phyloP scores from a whole-genome alignment of 2,113 vertebrate genomes.

The Erythrocercus mccallii region DNA sequence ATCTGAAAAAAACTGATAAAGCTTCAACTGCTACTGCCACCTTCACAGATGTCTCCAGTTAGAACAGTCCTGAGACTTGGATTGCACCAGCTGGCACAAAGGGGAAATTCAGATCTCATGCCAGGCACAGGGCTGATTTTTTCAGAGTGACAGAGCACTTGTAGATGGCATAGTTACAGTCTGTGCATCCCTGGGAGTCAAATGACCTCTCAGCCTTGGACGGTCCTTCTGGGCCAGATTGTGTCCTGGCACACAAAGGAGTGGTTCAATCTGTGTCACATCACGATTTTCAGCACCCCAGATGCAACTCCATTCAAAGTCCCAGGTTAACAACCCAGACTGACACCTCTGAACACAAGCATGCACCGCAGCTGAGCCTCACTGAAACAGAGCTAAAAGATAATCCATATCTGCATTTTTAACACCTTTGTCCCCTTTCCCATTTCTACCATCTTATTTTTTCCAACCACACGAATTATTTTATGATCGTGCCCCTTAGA shows the following conservation, averaged over 20 bases:
- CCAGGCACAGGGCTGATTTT: neutral
- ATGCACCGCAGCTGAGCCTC: neutral
- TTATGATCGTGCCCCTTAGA: neutral
- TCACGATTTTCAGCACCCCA: neutral
- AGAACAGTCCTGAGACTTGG: neutral
- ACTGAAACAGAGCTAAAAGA: neutral
- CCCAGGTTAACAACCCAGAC: neutral
- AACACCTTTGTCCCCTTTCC: neutral
- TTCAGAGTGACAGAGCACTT: slow-evolving; percentile 1
- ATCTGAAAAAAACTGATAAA: neutral
- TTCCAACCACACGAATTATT: neutral
- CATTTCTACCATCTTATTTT: neutral
- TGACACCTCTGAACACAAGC: neutral
- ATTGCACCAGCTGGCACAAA: neutral
- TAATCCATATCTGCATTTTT: neutral
- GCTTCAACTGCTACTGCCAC: neutral
- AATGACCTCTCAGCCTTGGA: neutral
- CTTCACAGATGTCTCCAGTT: neutral
- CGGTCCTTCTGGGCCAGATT: neutral
- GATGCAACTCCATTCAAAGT: neutral
- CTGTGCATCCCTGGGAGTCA: neutral
- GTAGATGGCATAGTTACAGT: neutral
- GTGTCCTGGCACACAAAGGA: neutral
- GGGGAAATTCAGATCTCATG: neutral
- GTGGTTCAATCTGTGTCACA: neutral